These are phyloP conservation scores for Epizoanthus fatuus DNA, from an alignment of 92 coral and sea anemone genomes.

Conservation along the genomic window DNA sequence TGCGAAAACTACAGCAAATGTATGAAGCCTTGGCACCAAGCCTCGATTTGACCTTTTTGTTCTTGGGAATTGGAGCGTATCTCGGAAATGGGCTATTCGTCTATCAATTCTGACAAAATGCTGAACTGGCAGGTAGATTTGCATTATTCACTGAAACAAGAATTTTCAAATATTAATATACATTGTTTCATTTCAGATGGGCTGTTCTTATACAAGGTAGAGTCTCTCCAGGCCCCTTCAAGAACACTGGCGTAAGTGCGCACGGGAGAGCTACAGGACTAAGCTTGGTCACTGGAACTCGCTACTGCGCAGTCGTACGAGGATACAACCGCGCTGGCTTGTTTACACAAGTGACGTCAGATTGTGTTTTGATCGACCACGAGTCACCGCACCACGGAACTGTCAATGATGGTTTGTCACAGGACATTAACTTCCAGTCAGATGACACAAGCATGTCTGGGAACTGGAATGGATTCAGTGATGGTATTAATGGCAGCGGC, in stretches of 20 bases:
- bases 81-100: too few relatives aligned
- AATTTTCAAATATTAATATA: background rate
- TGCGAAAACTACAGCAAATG: too few relatives aligned
- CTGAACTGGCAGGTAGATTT: too few relatives aligned
- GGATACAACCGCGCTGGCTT: slow-evolving; percentile 93
- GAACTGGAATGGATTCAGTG: slow-evolving; percentile 95
- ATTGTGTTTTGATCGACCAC: slow-evolving; percentile 95
- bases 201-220: slow-evolving; percentile 71
- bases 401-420: slow-evolving; percentile 87
- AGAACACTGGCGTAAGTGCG: slow-evolving; percentile 66
- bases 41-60: too few relatives aligned
- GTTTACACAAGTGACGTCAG: slow-evolving; percentile 74
- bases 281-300: slow-evolving; percentile 81
- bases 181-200: slow-evolving; percentile 47
- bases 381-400: slow-evolving; percentile 87
- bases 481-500: slow-evolving; percentile 94
- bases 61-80: too few relatives aligned
- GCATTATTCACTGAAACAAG: too few relatives aligned
- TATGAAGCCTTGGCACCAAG: too few relatives aligned
- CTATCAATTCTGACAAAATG: too few relatives aligned
- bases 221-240: slow-evolving; percentile 71
- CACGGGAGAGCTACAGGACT: slow-evolving; percentile 67
- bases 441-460: slow-evolving; percentile 74
- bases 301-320: slow-evolving; percentile 93
- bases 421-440: slow-evolving; percentile 91